These are phyloP conservation scores for Ochropacha duplaris DNA, from an alignment of 2,888 invertebrate species.

Conservation along the genomic window DNA sequence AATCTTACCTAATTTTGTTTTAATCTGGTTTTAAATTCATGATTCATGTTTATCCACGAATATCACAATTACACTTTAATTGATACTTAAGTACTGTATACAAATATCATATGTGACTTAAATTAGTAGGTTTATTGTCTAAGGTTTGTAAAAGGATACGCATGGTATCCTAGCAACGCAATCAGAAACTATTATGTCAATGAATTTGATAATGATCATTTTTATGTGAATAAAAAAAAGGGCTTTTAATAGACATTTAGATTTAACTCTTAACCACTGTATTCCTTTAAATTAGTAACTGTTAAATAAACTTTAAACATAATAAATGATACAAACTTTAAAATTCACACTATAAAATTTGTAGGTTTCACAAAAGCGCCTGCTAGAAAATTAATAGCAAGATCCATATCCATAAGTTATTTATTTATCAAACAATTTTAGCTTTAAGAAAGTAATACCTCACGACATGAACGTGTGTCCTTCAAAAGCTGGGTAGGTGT, in stretches of 20 bases:
- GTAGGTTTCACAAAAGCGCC: background rate
- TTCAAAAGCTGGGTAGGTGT: slow-evolving; percentile 26
- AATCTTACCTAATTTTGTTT: slow-evolving; percentile 33
- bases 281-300: too few species aligned
- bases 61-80: background rate
- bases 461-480: slow-evolving; percentile 31
- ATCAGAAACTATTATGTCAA: slow-evolving; percentile 40
- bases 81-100: background rate
- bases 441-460: background rate
- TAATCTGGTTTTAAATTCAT: background rate
- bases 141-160: slow-evolving; percentile 37
- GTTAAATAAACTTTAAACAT: too few species aligned
- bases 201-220: background rate
- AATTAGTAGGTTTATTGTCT: too few species aligned
- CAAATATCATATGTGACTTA: background rate
- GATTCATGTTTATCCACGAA: background rate
- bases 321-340: background rate
- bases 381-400: background rate
- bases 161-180: slow-evolving; percentile 67
- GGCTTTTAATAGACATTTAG: too few species aligned
- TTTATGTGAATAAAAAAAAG: too few species aligned
- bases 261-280: too few species aligned
- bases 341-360: background rate
- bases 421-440: background rate
- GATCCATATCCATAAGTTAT: background rate